These are phyloP conservation scores for Ornithorhynchus anatinus DNA, from an alignment of 2,113 vertebrate species.

Conservation along the genomic window DNA sequence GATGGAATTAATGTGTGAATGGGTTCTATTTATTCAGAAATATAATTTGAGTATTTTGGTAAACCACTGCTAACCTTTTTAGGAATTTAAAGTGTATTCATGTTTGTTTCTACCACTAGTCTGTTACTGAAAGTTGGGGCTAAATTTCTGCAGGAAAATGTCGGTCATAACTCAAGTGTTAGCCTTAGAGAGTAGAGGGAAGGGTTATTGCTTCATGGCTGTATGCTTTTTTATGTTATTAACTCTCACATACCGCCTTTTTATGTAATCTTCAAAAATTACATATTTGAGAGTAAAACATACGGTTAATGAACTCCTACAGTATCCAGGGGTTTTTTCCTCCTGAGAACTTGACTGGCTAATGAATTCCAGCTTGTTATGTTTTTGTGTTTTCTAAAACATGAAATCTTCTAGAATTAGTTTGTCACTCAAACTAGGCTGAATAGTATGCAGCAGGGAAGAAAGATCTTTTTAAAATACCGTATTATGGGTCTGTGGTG, in stretches of 20 bases:
- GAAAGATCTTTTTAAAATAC: too few species aligned
- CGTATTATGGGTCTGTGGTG: too few species aligned
- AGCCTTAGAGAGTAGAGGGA: too few species aligned
- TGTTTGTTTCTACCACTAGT: too few species aligned
- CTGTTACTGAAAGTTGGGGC: not conserved
- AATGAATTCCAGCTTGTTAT: not conserved
- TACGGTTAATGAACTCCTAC: not conserved
- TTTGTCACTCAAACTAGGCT: too few species aligned
- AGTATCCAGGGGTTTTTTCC: not conserved
- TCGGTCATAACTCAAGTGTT: too few species aligned
- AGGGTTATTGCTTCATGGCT: not conserved
- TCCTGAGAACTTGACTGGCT: not conserved
- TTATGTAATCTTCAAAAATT: not conserved
- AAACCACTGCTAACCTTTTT: not conserved
- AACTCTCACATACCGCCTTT: too few species aligned
- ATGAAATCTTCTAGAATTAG: too few species aligned
- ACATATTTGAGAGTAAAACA: not conserved
- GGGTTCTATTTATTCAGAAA: not conserved
- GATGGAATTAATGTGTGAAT: too few species aligned
- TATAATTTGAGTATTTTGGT: not conserved
- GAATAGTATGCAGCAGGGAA: too few species aligned
- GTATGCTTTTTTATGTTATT: not conserved
- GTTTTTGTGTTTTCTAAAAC: too few species aligned
- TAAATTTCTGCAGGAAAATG: not conserved
- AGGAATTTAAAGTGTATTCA: not conserved